Evolutionary conservation across 2,888 invertebrate genomes (phyloP).

Genomic region (Hirtodrosophila alboralis): DNA sequence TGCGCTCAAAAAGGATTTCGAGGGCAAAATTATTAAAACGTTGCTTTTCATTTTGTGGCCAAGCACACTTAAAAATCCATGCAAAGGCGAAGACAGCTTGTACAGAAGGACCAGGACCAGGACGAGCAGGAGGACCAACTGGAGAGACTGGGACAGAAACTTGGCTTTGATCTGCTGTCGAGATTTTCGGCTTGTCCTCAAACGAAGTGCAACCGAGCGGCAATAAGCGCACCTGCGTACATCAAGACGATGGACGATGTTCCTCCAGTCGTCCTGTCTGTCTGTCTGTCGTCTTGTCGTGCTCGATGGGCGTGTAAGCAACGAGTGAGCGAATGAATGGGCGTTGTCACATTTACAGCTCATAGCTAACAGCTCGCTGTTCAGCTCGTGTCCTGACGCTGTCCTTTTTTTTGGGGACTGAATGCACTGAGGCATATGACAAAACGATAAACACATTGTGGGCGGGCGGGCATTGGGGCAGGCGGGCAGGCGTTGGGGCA

Average conservation of each 20-base stretch:
- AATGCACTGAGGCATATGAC: slow-evolving; percentile 76
- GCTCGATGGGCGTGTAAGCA: slow-evolving; percentile 80
- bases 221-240: slow-evolving; percentile 83
- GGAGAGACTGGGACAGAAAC: slow-evolving; percentile 17
- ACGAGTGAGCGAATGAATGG: slow-evolving; percentile 76
- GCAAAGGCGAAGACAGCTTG: slow-evolving; percentile 53
- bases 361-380: slow-evolving; percentile 40
- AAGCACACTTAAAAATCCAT: slow-evolving; percentile 34
- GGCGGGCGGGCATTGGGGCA: slow-evolving; percentile 20
- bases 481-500: no score
- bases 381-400: slow-evolving; percentile 32
- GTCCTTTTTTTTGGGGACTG: slow-evolving; percentile 60
- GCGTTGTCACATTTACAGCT: slow-evolving; percentile 69
- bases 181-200: slow-evolving; percentile 77
- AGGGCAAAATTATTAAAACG: slow-evolving; percentile 75
- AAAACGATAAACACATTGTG: slow-evolving; percentile 83
- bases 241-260: slow-evolving; percentile 60
- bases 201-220: slow-evolving; percentile 80
- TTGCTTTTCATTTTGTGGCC: slow-evolving; percentile 69
- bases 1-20: slow-evolving; percentile 57
- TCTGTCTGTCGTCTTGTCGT: slow-evolving; percentile 50
- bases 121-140: neutral
- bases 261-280: slow-evolving; percentile 8
- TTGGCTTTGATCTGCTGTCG: slow-evolving; percentile 77
- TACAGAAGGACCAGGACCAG: slow-evolving; percentile 19